Conservation (phyloP, 2,888 invertebrate genomes). For the Coenonympha arcania region DNA sequence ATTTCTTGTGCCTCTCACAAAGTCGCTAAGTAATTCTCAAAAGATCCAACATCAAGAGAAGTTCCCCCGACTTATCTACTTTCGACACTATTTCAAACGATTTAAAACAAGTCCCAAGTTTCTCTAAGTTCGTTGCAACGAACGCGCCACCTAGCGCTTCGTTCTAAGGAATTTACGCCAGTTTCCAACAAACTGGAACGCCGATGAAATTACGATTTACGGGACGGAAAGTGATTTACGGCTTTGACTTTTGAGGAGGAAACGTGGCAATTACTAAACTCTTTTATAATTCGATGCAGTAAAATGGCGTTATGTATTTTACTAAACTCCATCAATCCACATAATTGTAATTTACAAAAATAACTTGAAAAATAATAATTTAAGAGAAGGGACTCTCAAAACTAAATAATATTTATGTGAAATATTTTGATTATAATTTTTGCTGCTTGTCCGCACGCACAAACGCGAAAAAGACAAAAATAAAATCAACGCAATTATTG, state of each 20-base stretch:
- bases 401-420: too few relatives aligned
- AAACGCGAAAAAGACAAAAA: too few relatives aligned
- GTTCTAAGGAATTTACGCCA: conserved; percentile 14
- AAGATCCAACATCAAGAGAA: background rate
- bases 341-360: too few relatives aligned
- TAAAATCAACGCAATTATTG: too few relatives aligned
- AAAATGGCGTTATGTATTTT: too few relatives aligned
- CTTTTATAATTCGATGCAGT: too few relatives aligned
- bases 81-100: conserved; percentile 17
- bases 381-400: too few relatives aligned
- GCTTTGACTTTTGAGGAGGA: background rate
- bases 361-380: too few relatives aligned
- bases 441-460: too few relatives aligned
- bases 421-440: too few relatives aligned
- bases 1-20: background rate
- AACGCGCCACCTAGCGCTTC: conserved; percentile 11
- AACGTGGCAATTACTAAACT: too few relatives aligned
- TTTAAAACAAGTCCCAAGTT: conserved; percentile 19
- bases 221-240: background rate
- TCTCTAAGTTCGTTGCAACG: conserved; percentile 11
- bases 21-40: background rate
- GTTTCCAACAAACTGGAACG: conserved; percentile 10
- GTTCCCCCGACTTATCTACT: conserved; percentile 8
- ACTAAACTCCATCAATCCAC: too few relatives aligned
- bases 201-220: conserved; percentile 16